Evolutionary conservation across 2,113 vertebrate species (phyloP), one percentile per base, ranked within the genome.

Genomic region (Mesocricetus auratus): DNA sequence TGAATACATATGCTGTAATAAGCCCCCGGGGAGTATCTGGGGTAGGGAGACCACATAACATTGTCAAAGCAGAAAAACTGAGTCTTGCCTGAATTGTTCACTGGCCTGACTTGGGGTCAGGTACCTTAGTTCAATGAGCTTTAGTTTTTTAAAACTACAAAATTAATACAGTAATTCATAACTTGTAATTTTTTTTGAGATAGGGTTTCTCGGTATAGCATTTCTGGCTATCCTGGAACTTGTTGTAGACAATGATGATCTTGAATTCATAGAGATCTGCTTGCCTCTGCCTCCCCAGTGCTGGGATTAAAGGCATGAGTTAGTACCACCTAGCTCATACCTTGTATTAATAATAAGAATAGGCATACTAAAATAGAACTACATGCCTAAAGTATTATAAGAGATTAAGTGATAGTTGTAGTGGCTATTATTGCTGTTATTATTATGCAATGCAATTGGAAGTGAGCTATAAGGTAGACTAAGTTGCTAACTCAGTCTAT

Each of bases 71-170:
- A 83, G 5, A 39, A 53, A 60, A 73, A 78, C 42, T 73, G 29
- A 92, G 36, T 81, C 31, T 71, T 94, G 50, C 13, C 50, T 94
- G 36, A 86, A 73, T 68, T 78, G 42, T 73, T 93, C 77, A 71
- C n/a, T 82, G 86, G 47, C 2, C 62, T 45, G 42, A 69, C 60
- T 93, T 83, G 31, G 22, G 50, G 66, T 45, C 81, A 89, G 56
- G 39, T 83, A 66, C 5, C 71, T 73, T 77, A 86, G 4, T 17
- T 66, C 31, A 50, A 53, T 45, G 21, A 68, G 12, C 21, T 91
- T 87, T 73, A 31, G 53, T 56, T 50, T 95, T 75, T 47, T 22
- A 26, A 68, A 85, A 58, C 75, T 50, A 64, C 26, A 96, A 95
- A 79, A 75, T 50, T 4, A 45, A 17, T 19, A 39, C 47, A 82